Evolutionary conservation across 2,888 invertebrate genomes (phyloP).

Genomic region (Camponotus fellah): DNA sequence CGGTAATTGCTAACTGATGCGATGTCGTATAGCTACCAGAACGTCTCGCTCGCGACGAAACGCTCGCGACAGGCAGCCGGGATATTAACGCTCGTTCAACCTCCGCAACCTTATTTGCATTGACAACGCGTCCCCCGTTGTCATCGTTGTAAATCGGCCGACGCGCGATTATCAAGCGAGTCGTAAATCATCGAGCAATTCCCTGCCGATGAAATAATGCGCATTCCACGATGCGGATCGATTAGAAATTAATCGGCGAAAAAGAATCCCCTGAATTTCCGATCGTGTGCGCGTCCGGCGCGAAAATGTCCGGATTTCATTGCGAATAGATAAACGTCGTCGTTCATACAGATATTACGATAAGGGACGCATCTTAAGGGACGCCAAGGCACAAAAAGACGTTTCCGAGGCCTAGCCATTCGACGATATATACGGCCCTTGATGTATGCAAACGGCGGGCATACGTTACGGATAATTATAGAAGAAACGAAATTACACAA

Average conservation of each 20-base stretch:
- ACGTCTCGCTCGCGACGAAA: conserved; percentile 25
- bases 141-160: not conserved
- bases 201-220: conserved; percentile 1
- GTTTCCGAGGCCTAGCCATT: not conserved
- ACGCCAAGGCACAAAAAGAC: not conserved
- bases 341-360: not conserved
- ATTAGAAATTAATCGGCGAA: not conserved
- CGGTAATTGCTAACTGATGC: conserved; percentile 69
- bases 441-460: not conserved
- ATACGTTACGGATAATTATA: conserved; percentile 31
- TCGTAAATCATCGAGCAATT: conserved; percentile 5
- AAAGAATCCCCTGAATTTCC: not conserved
- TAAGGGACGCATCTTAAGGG: not conserved
- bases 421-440: not conserved
- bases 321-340: not conserved
- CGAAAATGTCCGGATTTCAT: not conserved
- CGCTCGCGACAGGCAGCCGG: not conserved
- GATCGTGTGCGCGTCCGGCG: not conserved
- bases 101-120: not conserved
- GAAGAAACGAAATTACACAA: conserved; percentile 19
- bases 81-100: conserved; percentile 20
- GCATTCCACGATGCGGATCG: not conserved
- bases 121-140: not conserved
- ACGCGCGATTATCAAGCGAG: not conserved
- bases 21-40: conserved; percentile 66